Evolutionary conservation across 2,888 invertebrate genomes (phyloP).

Genomic region (Graphium colonna): DNA sequence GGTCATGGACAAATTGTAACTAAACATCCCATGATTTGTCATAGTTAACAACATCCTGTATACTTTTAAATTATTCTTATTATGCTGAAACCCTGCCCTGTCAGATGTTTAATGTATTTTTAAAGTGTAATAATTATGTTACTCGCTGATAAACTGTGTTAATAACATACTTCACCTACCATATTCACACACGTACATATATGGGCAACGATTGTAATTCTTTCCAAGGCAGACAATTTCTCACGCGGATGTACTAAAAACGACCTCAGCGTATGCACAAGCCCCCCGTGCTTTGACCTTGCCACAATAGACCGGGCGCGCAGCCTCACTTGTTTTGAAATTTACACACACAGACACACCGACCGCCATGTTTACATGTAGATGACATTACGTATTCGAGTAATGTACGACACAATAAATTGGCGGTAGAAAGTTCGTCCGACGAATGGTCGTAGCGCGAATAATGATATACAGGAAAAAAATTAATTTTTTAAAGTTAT

Average conservation of each 20-base stretch:
- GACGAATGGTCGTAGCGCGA: too few relatives aligned
- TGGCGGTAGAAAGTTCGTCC: conserved; percentile 15
- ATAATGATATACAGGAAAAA: too few relatives aligned
- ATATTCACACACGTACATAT: background rate
- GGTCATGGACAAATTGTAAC: too few relatives aligned
- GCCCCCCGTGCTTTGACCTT: conserved; percentile 72
- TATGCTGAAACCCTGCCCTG: too few relatives aligned
- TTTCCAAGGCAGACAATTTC: conserved; percentile 33
- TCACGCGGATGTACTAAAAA: conserved; percentile 44
- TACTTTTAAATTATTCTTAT: too few relatives aligned
- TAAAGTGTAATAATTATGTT: too few relatives aligned
- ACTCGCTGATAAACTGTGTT: too few relatives aligned
- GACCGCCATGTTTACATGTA: conserved; percentile 30
- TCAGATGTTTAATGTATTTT: too few relatives aligned
- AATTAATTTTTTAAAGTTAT: too few relatives aligned
- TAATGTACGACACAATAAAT: conserved; percentile 11
- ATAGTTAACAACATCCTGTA: too few relatives aligned
- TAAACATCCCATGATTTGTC: too few relatives aligned
- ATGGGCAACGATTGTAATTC: conserved; percentile 10
- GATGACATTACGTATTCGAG: conserved; percentile 12
- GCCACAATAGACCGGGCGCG: conserved; percentile 53
- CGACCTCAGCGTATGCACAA: conserved; percentile 52
- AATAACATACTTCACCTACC: too few relatives aligned
- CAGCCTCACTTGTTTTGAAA: conserved; percentile 36
- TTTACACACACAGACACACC: conserved; percentile 31